Percentiles rank a stretch among this genome's conserved stretches.
Evolutionary conservation across 2,113 vertebrate species (phyloP).

Genomic region (Ptychochromis oligacanthus): DNA sequence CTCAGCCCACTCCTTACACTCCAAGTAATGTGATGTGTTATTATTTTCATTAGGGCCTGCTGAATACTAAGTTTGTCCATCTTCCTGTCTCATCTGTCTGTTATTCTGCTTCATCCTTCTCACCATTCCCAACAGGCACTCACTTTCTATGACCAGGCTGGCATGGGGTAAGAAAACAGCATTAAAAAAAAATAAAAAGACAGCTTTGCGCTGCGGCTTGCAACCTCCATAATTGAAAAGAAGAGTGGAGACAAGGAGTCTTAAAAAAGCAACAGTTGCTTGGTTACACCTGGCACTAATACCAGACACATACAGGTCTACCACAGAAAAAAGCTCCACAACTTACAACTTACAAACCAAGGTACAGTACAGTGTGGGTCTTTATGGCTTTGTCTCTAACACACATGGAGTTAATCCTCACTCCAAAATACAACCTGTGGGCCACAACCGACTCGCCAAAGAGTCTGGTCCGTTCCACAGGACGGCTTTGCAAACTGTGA

Average conservation of each 20-base stretch:
- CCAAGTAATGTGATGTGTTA: slow-evolving; percentile 7
- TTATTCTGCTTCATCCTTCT: slow-evolving; percentile 2
- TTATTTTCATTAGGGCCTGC: slow-evolving; percentile 15
- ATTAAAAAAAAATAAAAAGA: not conserved
- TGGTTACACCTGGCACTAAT: slow-evolving; percentile 62
- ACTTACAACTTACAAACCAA: slow-evolving; percentile 15
- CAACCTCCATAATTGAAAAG: slow-evolving; percentile 44
- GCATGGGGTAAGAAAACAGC: slow-evolving; percentile 17
- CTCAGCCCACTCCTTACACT: not conserved
- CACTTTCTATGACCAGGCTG: not conserved
- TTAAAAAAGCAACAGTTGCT: slow-evolving; percentile 66
- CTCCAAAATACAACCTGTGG: not conserved
- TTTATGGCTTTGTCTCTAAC: not conserved
- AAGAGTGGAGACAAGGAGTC: slow-evolving; percentile 27
- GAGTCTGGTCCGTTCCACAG: not conserved
- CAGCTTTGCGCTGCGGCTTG: not conserved
- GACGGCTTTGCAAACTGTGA: too few species aligned
- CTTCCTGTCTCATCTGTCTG: not conserved
- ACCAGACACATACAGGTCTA: slow-evolving; percentile 35
- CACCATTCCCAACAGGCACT: not conserved
- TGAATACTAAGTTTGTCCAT: not conserved
- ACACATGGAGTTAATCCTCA: not conserved
- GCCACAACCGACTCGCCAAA: not conserved
- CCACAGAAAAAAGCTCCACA: not conserved
- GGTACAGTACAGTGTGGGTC: not conserved